These are phyloP conservation scores for Acyrthosiphon pisum DNA, from an alignment of 1,140 invertebrate genomes.

Conservation along the genomic window DNA sequence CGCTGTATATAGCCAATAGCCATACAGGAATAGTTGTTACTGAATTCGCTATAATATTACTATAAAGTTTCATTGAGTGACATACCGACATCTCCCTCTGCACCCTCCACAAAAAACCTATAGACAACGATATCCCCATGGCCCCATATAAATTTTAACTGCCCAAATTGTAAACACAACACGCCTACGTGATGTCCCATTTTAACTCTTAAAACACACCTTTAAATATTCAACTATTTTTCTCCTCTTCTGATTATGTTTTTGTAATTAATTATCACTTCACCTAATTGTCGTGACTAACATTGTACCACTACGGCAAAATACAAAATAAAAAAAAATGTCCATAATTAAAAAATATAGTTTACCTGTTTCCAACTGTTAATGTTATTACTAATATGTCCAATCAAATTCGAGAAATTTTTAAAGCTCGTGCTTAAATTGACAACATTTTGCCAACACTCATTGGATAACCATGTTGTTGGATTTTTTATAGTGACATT, in stretches of 20 bases:
- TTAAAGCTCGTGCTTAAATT: constrained; percentile 75
- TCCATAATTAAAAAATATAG: constrained; percentile 63
- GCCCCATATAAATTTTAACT: too few species aligned
- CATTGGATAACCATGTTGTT: constrained; percentile 58
- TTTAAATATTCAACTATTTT: neutral
- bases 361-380: constrained; percentile 79
- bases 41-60: too few species aligned
- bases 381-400: constrained; percentile 70
- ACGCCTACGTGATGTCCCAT: neutral
- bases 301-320: neutral
- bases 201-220: neutral
- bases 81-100: neutral
- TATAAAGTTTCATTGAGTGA: too few species aligned
- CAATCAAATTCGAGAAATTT: constrained; percentile 71
- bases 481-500: constrained; percentile 72
- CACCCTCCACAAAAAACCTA: neutral
- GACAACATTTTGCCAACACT: constrained; percentile 83
- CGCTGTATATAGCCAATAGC: too few species aligned
- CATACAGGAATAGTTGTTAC: too few species aligned
- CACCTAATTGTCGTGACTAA: neutral
- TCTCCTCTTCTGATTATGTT: neutral
- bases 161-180: too few species aligned
- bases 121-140: neutral
- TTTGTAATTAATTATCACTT: neutral
- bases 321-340: neutral